Percentiles rank a stretch among this genome's conserved stretches.
phyloP scores from a whole-genome alignment of 2,113 vertebrate species.

The Oostethus manadensis region DNA sequence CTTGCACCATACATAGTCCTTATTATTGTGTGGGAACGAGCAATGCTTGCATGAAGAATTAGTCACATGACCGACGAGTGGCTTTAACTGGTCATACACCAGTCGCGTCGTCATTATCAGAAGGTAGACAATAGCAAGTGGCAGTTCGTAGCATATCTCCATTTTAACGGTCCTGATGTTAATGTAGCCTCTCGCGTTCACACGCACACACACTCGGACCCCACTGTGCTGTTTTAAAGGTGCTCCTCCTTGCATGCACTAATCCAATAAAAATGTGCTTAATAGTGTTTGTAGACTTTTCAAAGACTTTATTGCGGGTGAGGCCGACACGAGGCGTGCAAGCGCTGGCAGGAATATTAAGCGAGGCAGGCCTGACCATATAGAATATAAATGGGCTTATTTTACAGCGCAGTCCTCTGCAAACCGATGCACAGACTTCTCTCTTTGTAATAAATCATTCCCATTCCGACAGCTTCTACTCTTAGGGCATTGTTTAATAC shows the following conservation, averaged over 20 bases:
- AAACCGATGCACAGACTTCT: conserved; percentile 75
- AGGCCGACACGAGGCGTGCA: conserved; percentile 70
- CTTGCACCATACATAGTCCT: neutral
- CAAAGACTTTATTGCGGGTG: conserved; percentile 68
- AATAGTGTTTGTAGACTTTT: conserved; percentile 75
- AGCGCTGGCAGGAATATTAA: conserved; percentile 81
- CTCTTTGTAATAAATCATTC: conserved; percentile 83
- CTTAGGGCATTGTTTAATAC: conserved; percentile 82
- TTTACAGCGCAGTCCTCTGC: conserved; percentile 77
- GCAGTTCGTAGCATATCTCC: conserved; percentile 21
- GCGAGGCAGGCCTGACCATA: conserved; percentile 73
- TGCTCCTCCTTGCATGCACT: conserved; percentile 44
- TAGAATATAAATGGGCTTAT: conserved; percentile 85
- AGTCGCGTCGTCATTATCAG: too few species aligned
- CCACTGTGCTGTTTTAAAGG: conserved; percentile 39
- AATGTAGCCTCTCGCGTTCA: neutral
- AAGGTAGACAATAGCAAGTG: conserved; percentile 8
- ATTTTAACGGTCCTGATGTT: conserved; percentile 25
- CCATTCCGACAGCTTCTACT: conserved; percentile 76
- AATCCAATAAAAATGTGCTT: conserved; percentile 70
- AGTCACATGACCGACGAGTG: neutral
- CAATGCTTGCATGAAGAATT: neutral
- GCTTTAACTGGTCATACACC: too few species aligned
- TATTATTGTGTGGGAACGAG: too few species aligned
- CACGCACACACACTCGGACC: conserved; percentile 40